Conservation (phyloP, 2,113 vertebrate species). For the Excalfactoria chinensis region DNA sequence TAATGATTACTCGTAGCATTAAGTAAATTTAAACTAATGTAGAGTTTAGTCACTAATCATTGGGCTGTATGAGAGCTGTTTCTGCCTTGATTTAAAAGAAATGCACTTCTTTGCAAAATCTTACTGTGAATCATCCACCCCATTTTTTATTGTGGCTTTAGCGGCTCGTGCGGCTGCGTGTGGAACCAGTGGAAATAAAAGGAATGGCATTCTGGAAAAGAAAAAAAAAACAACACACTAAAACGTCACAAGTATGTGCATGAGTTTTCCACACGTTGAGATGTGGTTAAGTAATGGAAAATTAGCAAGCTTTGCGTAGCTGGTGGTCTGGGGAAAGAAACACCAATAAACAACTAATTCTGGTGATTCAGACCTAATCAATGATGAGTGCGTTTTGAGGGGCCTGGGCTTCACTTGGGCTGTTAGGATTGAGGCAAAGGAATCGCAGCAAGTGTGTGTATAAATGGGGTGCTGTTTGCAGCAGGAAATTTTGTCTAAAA, state of each 20-base stretch:
- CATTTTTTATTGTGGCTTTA: background rate
- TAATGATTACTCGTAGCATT: background rate
- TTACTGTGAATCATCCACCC: constrained; percentile 31
- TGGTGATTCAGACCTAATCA: background rate
- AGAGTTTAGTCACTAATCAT: background rate
- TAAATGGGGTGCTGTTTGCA: background rate
- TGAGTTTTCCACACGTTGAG: background rate
- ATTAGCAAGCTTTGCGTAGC: background rate
- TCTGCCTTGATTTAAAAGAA: constrained; percentile 30
- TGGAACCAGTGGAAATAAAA: constrained; percentile 44
- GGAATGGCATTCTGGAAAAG: background rate
- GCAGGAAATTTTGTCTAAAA: background rate
- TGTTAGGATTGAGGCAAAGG: background rate
- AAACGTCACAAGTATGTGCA: background rate
- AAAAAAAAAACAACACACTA: background rate
- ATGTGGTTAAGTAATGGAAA: background rate
- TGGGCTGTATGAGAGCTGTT: background rate
- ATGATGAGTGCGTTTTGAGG: fast-evolving
- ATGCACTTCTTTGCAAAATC: background rate
- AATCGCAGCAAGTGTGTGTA: background rate
- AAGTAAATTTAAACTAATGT: constrained; percentile 7
- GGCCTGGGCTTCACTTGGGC: background rate
- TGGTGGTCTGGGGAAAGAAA: background rate
- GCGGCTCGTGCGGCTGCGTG: background rate
- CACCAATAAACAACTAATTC: background rate